Base-by-base conservation (phyloP, 1,140 invertebrate species). In the Neoseiulus cucumeris region DNA sequence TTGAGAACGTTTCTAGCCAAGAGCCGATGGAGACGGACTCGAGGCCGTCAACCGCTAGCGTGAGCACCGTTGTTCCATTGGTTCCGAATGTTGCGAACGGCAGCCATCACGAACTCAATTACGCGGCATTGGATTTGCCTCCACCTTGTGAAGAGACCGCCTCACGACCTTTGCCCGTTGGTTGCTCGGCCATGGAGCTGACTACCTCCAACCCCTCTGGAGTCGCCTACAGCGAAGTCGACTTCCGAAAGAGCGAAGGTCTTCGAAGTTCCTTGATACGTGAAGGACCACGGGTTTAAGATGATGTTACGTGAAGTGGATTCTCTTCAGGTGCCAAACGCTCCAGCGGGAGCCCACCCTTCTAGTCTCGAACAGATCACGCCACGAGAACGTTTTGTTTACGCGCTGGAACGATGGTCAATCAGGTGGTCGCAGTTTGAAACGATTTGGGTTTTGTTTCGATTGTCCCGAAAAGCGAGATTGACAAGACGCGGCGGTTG, bases 21-120 rank as follows among this genome's bases (percentile, higher is more conserved):
- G 51, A 59, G 51, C 51, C 51, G 51, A 59, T 59, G 51, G 51
- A 59, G 1, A 59, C 51, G 51, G 51, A 59, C 22, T 59, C 51
- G 22, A 25, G 4, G 4, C 22, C 51, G 14, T 59, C 51, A 25
- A 17, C 51, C 14, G 12, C 22, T 14, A 25, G 4, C 45, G 45
- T 25, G 17, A 14, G 1, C 14, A 17, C 51, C 14, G 33, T 39
- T 9, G 33, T 39, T 6, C 14, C 51, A n/a, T 17, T 14, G 12
- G 51, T 59, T 17, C 22, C 51, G 22, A 25, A 25, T 14, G 51
- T 59, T 12, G 4, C 33, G 51, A 25, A 25, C 51, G 51, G 51
- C 25, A 59, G 51, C 33, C 25, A 25, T 25, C 51, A 25, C 51
- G 51, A 59, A 25, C 51, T 59, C 33, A 59, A 59, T 20, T 59